phyloP scores from a whole-genome alignment of 2,888 invertebrate species.

The Drosophila crucigera region DNA sequence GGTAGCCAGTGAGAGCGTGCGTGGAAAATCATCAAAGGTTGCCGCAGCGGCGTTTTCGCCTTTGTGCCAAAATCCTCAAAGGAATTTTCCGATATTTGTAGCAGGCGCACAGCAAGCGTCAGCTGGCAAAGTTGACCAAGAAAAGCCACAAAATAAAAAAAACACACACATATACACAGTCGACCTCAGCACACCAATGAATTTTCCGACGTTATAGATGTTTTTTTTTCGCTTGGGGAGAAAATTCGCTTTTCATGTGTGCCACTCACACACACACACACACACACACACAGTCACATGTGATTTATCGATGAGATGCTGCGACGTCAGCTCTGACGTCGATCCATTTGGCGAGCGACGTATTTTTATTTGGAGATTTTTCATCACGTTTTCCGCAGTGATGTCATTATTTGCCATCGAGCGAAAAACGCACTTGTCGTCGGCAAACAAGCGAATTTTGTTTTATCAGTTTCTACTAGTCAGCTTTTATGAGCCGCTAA shows the following conservation, averaged over 20 bases:
- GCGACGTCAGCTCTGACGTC: slow-evolving; percentile 70
- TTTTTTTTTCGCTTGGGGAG: slow-evolving; percentile 63
- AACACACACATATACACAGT: slow-evolving; percentile 25
- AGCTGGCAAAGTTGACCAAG: slow-evolving; percentile 74
- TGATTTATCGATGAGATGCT: slow-evolving; percentile 74
- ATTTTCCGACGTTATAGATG: slow-evolving; percentile 72
- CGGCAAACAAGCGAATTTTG: not conserved
- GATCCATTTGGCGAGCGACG: slow-evolving; percentile 59
- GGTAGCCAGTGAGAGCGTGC: slow-evolving; percentile 43
- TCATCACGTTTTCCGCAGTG: slow-evolving; percentile 54
- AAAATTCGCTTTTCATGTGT: slow-evolving; percentile 79
- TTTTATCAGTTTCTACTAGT: slow-evolving; percentile 15
- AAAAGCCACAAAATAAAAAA: slow-evolving; percentile 62
- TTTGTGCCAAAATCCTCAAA: slow-evolving; percentile 84
- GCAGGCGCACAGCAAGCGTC: slow-evolving; percentile 76
- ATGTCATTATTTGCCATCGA: slow-evolving; percentile 25
- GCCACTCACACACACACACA: slow-evolving; percentile 28
- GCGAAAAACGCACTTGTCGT: slow-evolving; percentile 23
- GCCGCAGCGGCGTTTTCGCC: slow-evolving; percentile 75
- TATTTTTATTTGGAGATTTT: slow-evolving; percentile 57
- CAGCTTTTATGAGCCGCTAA: slow-evolving; percentile 53
- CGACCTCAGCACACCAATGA: slow-evolving; percentile 66
- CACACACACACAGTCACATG: slow-evolving; percentile 15
- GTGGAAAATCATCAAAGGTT: slow-evolving; percentile 82
- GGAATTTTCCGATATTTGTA: slow-evolving; percentile 85